These are phyloP conservation scores for Spinibarbus caldwelli DNA, from an alignment of 2,797 vertebrate genomes.

Conservation along the genomic window DNA sequence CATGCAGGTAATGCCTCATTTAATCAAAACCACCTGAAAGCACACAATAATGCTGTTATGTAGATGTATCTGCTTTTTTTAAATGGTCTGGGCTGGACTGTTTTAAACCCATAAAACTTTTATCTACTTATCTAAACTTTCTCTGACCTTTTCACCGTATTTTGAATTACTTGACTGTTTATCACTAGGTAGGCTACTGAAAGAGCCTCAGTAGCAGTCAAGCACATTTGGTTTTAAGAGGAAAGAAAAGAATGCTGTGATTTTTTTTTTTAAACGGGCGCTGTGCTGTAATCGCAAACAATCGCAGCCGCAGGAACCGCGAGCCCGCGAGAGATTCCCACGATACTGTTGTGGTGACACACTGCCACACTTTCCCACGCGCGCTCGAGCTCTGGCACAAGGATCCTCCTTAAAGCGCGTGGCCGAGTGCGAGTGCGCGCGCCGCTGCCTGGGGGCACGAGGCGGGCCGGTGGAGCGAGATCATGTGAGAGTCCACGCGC, in stretches of 20 bases:
- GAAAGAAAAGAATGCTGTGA: background rate
- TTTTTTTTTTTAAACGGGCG: background rate
- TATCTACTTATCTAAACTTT: background rate
- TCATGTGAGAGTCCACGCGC: slow-evolving; percentile 85
- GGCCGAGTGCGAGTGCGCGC: slow-evolving; percentile 57
- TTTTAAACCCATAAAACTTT: background rate
- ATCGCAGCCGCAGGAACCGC: slow-evolving; percentile 17
- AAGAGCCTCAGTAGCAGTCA: background rate
- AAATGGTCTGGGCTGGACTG: background rate
- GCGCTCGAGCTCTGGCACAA: slow-evolving; percentile 39
- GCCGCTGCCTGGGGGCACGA: slow-evolving; percentile 72
- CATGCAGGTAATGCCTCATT: background rate
- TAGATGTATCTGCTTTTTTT: background rate
- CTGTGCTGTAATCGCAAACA: slow-evolving; percentile 1
- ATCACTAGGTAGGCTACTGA: background rate
- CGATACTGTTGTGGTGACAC: slow-evolving; percentile 72
- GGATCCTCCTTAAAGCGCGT: slow-evolving; percentile 72
- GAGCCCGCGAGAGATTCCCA: slow-evolving; percentile 69
- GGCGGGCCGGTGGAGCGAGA: slow-evolving; percentile 76
- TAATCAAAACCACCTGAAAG: background rate
- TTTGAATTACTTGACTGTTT: background rate
- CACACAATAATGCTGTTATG: background rate
- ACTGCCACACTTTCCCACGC: slow-evolving; percentile 82
- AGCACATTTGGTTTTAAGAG: background rate
- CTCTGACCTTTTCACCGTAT: background rate